Percentiles rank a stretch among this genome's conserved stretches.
phyloP scores from a whole-genome alignment of 2,113 vertebrate species.

The Entomyzon cyanotis region DNA sequence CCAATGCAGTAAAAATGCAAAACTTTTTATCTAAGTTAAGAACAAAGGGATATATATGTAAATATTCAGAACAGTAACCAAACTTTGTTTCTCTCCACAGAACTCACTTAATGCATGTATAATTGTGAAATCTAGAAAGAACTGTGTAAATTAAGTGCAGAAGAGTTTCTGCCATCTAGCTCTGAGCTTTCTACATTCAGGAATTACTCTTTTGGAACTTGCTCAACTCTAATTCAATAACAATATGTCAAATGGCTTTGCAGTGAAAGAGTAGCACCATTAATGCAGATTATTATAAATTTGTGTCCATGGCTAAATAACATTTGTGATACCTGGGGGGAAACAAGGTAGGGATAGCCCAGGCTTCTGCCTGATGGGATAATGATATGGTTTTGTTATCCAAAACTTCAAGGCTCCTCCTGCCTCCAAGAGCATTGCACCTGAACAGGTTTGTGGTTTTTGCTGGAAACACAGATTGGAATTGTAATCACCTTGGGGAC shows the following conservation, averaged over 20 bases:
- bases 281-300: neutral
- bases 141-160: neutral
- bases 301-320: neutral
- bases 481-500: neutral
- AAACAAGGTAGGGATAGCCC: neutral
- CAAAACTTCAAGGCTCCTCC: neutral
- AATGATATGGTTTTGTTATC: neutral
- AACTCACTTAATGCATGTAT: neutral
- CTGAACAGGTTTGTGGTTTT: neutral
- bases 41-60: neutral
- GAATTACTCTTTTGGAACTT: neutral
- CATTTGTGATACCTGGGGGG: neutral
- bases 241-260: neutral
- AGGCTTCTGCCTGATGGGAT: neutral
- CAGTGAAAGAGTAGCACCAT: neutral
- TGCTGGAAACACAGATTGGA: neutral
- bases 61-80: neutral
- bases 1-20: neutral
- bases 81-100: neutral
- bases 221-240: neutral
- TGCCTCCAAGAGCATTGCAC: neutral
- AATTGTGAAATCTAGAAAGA: neutral
- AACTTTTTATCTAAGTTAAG: neutral
- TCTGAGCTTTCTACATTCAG: conserved; percentile 2
- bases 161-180: neutral